A percentile compares a stretch with the other conserved stretches of the same genome.
These are phyloP conservation scores for Tiliqua scincoides DNA, from an alignment of 2,113 vertebrate genomes.

Conservation along the genomic window DNA sequence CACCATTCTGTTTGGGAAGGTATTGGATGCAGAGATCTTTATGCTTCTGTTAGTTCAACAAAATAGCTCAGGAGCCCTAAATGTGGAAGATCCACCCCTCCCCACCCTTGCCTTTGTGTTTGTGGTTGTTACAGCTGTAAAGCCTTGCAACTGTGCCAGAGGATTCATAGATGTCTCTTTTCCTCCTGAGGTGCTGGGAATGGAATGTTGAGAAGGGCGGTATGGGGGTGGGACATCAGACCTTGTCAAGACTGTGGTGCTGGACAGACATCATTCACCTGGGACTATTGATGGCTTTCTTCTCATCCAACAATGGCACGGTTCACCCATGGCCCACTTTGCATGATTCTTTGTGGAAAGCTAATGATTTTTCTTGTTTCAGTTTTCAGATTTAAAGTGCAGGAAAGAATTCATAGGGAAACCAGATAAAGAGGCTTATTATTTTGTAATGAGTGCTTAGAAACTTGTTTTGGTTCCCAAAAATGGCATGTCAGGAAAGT, in stretches of 20 bases:
- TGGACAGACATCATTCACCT: constrained; percentile 56
- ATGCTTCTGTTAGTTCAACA: constrained; percentile 46
- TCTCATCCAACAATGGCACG: constrained; percentile 31
- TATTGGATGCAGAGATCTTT: constrained; percentile 51
- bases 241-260: constrained; percentile 29
- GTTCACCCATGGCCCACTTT: constrained; percentile 39
- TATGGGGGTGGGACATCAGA: constrained; percentile 32
- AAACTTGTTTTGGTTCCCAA: constrained; percentile 47
- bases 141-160: constrained; percentile 65
- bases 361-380: constrained; percentile 33
- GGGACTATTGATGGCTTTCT: constrained; percentile 45
- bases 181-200: constrained; percentile 61
- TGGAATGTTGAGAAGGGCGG: constrained; percentile 20
- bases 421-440: constrained; percentile 49
- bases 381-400: neutral
- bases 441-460: constrained; percentile 49
- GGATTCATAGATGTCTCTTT: constrained; percentile 74
- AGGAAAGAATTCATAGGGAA: constrained; percentile 49
- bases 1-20: neutral
- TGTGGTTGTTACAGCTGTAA: constrained; percentile 78
- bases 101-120: constrained; percentile 59
- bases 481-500: constrained; percentile 30
- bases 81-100: constrained; percentile 52
- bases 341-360: constrained; percentile 60
- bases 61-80: constrained; percentile 63